Evolutionary conservation across 2,797 vertebrate species (phyloP), one percentile per base, ranked within the genome.

Genomic region (Morus bassanus): DNA sequence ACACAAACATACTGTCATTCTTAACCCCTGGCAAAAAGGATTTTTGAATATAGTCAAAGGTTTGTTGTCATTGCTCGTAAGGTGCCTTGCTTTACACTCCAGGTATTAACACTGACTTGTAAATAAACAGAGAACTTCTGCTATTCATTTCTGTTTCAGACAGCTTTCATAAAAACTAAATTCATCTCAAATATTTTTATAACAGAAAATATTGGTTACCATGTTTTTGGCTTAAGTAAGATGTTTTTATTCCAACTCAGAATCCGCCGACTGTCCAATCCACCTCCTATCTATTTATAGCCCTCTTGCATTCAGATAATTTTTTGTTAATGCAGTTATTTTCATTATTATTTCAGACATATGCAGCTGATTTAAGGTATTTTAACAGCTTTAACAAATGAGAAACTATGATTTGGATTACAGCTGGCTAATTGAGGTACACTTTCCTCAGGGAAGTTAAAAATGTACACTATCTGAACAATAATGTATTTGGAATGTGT

Each of bases 191-290:
- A 97, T 97, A 98, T 98, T 98, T 98, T 98, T 98, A 75, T 96
- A 97, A 96, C 97, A 98, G 96, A 97, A 98, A 98, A 97, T 96
- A 97, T 84, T 93, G 96, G 96, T 98, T 98, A 95, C 97, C 96
- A 94, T 97, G 95, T 97, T 98, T 98, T 97, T 97, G 98, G 98
- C 97, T 96, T 97, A 94, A 97, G 83, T 74, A 77, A 90, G 84
- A 95, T 96, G 93, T 95, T 98, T 98, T 97, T 92, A 97, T 97
- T 98, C 98, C 97, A 98, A 96, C 88, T 97, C 92, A 73, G 96
- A 97, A 97, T 97, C 95, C 8, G 33, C 95, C 41, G 93, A 98
- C 96, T 98, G 96, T 96, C 98, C 98, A 95, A 97, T 97, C 96
- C 97, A 98, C 98, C 97, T 97, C 91, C 86, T 91, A 50, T 94